These are phyloP conservation scores for Paralichthys olivaceus DNA, from an alignment of 2,113 vertebrate species.

Conservation along the genomic window DNA sequence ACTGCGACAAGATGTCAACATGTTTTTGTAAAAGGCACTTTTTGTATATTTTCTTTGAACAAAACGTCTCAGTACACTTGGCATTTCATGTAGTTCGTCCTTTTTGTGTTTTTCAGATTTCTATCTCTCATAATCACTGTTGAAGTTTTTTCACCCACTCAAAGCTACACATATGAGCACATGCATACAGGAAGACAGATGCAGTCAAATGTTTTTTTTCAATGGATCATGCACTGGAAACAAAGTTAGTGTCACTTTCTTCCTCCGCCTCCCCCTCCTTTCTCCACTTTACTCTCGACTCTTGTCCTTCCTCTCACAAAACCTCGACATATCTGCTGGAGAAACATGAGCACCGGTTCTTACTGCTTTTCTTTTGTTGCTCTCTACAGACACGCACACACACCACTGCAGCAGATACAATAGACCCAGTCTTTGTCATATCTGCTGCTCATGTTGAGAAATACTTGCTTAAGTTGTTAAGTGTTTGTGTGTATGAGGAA, in stretches of 20 bases:
- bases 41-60: too few species aligned
- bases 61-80: too few species aligned
- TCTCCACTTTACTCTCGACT: conserved; percentile 19
- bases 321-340: conserved; percentile 17
- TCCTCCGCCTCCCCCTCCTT: not conserved
- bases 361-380: conserved; percentile 36
- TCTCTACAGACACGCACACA: conserved; percentile 44
- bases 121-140: not conserved
- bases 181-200: not conserved
- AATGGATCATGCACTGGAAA: conserved; percentile 15
- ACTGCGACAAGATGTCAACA: too few species aligned
- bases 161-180: conserved; percentile 14
- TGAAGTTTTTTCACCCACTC: not conserved
- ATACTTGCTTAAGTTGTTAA: not conserved
- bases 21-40: too few species aligned
- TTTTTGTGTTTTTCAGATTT: not conserved
- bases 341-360: conserved; percentile 35
- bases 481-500: not conserved
- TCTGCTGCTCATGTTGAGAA: not conserved
- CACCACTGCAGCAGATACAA: conserved; percentile 33
- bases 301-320: conserved; percentile 39
- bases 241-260: not conserved
- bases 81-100: too few species aligned
- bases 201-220: not conserved
- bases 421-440: conserved; percentile 6